Conservation (phyloP, 2,113 vertebrate genomes). For the Sebastes schlegelii region DNA sequence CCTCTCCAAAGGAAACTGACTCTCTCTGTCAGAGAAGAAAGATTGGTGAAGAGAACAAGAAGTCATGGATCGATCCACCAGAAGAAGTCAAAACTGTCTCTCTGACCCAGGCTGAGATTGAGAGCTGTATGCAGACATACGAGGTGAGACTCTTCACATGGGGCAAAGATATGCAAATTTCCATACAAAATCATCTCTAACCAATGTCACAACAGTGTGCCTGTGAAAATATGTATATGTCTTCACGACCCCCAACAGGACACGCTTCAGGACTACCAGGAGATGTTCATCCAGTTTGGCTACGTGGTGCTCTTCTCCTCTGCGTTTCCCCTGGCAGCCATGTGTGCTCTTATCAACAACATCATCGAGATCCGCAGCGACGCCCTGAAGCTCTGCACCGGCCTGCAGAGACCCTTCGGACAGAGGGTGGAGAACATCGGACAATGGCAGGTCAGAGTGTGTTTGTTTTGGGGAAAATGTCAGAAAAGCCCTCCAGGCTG, state of each 20-base stretch:
- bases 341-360: slow-evolving; percentile 97
- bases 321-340: slow-evolving; percentile 93
- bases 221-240: neutral
- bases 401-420: slow-evolving; percentile 94
- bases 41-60: slow-evolving; percentile 75
- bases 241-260: slow-evolving; percentile 83
- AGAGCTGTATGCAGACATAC: slow-evolving; percentile 97
- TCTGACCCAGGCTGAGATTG: slow-evolving; percentile 94
- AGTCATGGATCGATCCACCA: slow-evolving; percentile 95
- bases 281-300: slow-evolving; percentile 98
- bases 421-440: slow-evolving; percentile 93
- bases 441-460: slow-evolving; percentile 92
- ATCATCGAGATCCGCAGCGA: slow-evolving; percentile 96
- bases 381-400: slow-evolving; percentile 94
- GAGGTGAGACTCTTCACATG: slow-evolving; percentile 83
- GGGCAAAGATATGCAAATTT: neutral
- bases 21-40: slow-evolving; percentile 72
- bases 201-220: neutral
- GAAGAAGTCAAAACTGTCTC: slow-evolving; percentile 86
- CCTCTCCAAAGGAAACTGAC: slow-evolving; percentile 50
- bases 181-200: neutral
- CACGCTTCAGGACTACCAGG: slow-evolving; percentile 97
- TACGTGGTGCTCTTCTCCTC: slow-evolving; percentile 98
- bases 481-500: slow-evolving; percentile 6
- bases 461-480: slow-evolving; percentile 22